Percentiles rank a stretch among this genome's conserved stretches.
These are phyloP conservation scores for Selenia dentaria DNA, from an alignment of 2,888 invertebrate genomes.

Conservation along the genomic window DNA sequence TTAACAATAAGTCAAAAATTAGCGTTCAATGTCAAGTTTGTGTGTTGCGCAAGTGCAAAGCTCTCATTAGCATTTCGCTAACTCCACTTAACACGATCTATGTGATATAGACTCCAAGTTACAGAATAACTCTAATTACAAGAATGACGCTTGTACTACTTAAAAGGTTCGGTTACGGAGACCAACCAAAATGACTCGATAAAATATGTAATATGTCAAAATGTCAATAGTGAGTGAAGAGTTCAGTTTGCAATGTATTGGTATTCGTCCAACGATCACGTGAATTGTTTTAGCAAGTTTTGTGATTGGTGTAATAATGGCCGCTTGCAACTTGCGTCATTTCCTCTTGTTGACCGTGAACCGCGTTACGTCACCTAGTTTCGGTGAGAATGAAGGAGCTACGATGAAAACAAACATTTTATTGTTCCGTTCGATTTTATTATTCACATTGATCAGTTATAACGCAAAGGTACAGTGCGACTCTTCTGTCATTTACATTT, in stretches of 20 bases:
- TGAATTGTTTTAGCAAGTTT: conserved; percentile 64
- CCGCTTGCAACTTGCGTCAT: conserved; percentile 76
- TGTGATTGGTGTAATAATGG: conserved; percentile 57
- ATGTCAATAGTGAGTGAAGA: conserved; percentile 31
- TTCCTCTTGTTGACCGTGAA: conserved; percentile 82
- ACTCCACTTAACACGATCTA: conserved; percentile 22
- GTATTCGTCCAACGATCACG: conserved; percentile 42
- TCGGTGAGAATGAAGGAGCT: conserved; percentile 31
- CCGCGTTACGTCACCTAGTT: conserved; percentile 73
- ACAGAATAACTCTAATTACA: conserved; percentile 39
- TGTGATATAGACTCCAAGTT: neutral
- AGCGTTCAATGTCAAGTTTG: conserved; percentile 44
- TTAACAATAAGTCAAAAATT: conserved; percentile 37
- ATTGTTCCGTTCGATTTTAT: conserved; percentile 13
- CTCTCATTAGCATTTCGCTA: conserved; percentile 45
- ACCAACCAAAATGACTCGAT: conserved; percentile 8
- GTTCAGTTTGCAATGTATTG: conserved; percentile 34
- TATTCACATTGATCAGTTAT: neutral
- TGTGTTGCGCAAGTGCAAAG: conserved; percentile 43
- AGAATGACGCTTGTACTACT: conserved; percentile 28
- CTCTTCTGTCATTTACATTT: neutral
- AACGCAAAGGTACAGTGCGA: too few species aligned
- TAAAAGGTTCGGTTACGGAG: conserved; percentile 7
- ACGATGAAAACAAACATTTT: conserved; percentile 21
- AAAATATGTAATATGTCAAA: too few species aligned